Percentiles rank a stretch among this genome's conserved stretches.
Evolutionary conservation across 2,797 vertebrate species (phyloP).

Genomic region (Helicolenus hilgendorfi): DNA sequence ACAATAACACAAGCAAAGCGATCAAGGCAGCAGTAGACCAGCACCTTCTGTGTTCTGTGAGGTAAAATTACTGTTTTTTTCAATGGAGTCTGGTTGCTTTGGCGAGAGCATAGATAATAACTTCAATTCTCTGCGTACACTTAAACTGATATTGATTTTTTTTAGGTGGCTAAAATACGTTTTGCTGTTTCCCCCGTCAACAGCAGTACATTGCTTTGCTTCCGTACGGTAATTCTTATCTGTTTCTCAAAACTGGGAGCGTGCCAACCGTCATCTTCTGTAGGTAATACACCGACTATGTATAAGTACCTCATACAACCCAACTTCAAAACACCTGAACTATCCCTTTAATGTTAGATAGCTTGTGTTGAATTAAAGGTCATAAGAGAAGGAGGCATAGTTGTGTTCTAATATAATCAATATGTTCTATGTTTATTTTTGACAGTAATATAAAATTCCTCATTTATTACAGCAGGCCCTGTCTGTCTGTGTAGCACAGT

Average conservation of each 20-base stretch:
- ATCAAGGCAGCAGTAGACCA: too few relatives aligned
- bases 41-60: not conserved
- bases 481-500: slow-evolving; percentile 41
- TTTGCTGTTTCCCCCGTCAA: too few relatives aligned
- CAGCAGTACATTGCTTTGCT: too few relatives aligned
- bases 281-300: not conserved
- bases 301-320: not conserved
- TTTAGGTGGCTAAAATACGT: too few relatives aligned
- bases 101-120: not conserved
- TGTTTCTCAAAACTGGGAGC: not conserved
- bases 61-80: not conserved
- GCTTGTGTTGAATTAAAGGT: slow-evolving; percentile 25
- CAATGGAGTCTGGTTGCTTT: not conserved
- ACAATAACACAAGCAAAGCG: too few relatives aligned
- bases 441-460: slow-evolving; percentile 48
- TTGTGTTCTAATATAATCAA: slow-evolving; percentile 40
- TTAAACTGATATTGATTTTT: too few relatives aligned
- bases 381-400: slow-evolving; percentile 25
- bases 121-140: not conserved
- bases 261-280: not conserved
- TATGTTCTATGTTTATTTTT: slow-evolving; percentile 57
- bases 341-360: not conserved
- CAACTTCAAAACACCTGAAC: not conserved
- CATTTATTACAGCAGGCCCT: not conserved
- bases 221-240: too few relatives aligned